Conservation (phyloP, 2,888 invertebrate species). For the Erebia ligea region DNA sequence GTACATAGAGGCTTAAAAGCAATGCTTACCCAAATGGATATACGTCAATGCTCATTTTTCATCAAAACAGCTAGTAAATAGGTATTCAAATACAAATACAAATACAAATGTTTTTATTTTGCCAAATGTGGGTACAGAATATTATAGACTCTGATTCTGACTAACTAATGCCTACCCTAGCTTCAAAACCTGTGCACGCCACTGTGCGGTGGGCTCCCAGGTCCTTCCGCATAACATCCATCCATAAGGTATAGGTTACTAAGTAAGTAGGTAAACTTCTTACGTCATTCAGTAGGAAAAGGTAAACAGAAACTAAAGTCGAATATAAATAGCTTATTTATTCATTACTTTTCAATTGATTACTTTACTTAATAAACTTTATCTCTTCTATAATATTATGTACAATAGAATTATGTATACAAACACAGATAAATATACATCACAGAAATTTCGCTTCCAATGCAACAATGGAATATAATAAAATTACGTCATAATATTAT, state of each 20-base stretch:
- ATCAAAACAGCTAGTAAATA: too few species aligned
- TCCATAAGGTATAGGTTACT: neutral
- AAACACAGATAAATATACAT: neutral
- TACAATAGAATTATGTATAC: neutral
- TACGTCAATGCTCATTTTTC: too few species aligned
- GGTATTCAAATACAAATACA: too few species aligned
- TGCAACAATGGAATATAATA: slow-evolving; percentile 8
- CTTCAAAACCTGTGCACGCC: too few species aligned
- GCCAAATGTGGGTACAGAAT: too few species aligned
- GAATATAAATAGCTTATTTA: slow-evolving; percentile 14
- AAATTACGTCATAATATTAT: neutral
- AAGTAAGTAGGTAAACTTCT: neutral
- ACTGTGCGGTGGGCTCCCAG: too few species aligned
- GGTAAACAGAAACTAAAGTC: neutral
- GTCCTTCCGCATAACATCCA: too few species aligned
- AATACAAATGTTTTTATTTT: too few species aligned
- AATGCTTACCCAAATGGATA: too few species aligned
- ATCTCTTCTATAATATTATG: neutral
- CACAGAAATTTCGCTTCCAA: slow-evolving; percentile 16
- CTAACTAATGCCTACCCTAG: too few species aligned
- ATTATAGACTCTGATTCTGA: too few species aligned
- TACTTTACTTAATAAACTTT: neutral
- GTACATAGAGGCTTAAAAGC: too few species aligned
- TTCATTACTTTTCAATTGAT: neutral
- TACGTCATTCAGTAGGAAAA: neutral